Evolutionary conservation across 2,888 invertebrate species (phyloP).

Genomic region (Isotomurus palustris): DNA sequence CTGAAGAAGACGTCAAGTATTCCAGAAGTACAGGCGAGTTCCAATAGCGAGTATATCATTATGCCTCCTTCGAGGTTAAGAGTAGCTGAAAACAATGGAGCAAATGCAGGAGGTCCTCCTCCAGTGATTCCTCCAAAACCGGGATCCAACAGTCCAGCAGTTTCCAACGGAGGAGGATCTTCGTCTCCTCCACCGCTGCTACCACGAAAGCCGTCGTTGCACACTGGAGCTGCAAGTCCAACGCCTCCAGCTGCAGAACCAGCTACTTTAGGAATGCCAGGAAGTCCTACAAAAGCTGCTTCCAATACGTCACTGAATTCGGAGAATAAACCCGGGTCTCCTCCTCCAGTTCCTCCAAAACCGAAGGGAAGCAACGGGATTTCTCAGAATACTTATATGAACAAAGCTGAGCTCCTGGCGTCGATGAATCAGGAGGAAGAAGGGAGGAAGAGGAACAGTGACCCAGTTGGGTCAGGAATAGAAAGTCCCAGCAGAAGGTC

Average conservation of each 20-base stretch:
- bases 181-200: conserved; percentile 27
- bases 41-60: conserved; percentile 37
- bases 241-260: background rate
- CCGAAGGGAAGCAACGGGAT: conserved; percentile 20
- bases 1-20: conserved; percentile 7
- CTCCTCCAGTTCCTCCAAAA: conserved; percentile 39
- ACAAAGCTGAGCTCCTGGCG: conserved; percentile 31
- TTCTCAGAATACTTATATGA: conserved; percentile 24
- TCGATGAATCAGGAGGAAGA: conserved; percentile 26
- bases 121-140: conserved; percentile 30
- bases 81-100: background rate
- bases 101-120: conserved; percentile 18
- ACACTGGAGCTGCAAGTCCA: conserved; percentile 2
- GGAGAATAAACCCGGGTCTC: conserved; percentile 13
- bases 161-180: background rate
- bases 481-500: conserved; percentile 15
- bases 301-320: conserved; percentile 5
- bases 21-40: background rate
- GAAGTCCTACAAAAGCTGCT: background rate
- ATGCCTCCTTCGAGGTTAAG: conserved; percentile 43
- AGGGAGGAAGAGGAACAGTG: conserved; percentile 20
- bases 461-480: background rate
- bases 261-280: too few relatives aligned
- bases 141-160: background rate
- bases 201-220: too few relatives aligned